These are phyloP conservation scores for Trachelus tabidus DNA, from an alignment of 2,888 invertebrate genomes.

Conservation along the genomic window DNA sequence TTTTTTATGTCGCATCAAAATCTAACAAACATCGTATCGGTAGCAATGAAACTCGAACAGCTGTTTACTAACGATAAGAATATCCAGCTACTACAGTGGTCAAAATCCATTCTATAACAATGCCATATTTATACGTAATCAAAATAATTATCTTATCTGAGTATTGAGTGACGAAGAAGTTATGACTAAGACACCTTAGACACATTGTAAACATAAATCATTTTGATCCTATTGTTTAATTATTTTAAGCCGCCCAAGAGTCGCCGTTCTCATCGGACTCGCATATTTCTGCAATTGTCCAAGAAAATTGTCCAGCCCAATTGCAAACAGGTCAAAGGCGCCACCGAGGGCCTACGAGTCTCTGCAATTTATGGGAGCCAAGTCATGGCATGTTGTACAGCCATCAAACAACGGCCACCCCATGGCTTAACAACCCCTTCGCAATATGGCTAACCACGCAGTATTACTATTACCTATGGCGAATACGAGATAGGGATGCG, in stretches of 20 bases:
- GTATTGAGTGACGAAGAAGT: constrained; percentile 43
- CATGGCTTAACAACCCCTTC: neutral
- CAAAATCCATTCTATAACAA: neutral
- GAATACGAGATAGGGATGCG: constrained; percentile 16
- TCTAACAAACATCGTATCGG: neutral
- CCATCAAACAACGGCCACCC: neutral
- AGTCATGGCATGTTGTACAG: neutral
- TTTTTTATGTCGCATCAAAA: neutral
- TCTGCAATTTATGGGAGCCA: neutral
- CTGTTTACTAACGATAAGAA: neutral
- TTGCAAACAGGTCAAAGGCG: neutral
- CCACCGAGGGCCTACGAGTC: neutral
- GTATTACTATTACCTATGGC: neutral
- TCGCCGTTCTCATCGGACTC: neutral
- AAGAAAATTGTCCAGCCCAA: neutral
- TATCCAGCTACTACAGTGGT: neutral
- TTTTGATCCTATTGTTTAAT: neutral
- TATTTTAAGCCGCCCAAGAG: neutral
- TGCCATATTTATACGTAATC: neutral
- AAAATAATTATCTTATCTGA: constrained; percentile 4
- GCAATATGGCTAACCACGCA: neutral
- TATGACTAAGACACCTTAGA: constrained; percentile 37
- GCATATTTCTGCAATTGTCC: neutral
- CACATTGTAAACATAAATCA: neutral
- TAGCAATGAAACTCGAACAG: neutral